Conservation (phyloP, 2,888 invertebrate species). For the Pollenia griseotomentosa region DNA sequence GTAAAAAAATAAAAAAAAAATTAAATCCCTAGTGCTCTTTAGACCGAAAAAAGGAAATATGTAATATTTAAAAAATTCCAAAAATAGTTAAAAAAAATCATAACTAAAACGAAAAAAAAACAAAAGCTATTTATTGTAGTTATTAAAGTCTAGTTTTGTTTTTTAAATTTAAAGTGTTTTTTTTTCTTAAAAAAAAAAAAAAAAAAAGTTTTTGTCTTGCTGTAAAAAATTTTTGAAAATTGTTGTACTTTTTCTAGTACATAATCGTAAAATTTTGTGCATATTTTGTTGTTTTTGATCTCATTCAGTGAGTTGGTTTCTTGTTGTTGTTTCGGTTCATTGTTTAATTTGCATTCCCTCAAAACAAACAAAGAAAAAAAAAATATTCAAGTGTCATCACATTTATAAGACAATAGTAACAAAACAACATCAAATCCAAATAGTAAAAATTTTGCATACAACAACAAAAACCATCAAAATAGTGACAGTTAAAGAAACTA, state of each 20-base stretch:
- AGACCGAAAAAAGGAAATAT: background rate
- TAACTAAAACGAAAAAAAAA: too few species aligned
- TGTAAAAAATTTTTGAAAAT: background rate
- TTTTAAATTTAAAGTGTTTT: background rate
- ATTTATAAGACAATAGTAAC: conserved; percentile 30
- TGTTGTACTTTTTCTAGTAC: background rate
- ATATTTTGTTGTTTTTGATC: conserved; percentile 19
- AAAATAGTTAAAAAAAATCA: background rate
- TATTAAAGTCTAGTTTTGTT: background rate
- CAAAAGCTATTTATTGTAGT: background rate
- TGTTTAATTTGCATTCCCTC: conserved; percentile 1
- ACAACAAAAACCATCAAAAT: conserved; percentile 7
- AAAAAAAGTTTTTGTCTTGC: background rate
- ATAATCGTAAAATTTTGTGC: background rate
- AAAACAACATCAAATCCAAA: background rate
- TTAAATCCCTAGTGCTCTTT: too few species aligned
- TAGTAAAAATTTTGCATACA: conserved; percentile 27
- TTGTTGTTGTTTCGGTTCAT: background rate
- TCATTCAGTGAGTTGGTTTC: background rate
- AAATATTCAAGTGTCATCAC: conserved; percentile 48
- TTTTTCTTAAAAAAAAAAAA: background rate
- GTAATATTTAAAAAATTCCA: background rate
- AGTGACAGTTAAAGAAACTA: background rate
- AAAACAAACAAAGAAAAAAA: conserved; percentile 7
- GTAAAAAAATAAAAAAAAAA: background rate